These are phyloP conservation scores for Dromiciops gliroides DNA, from an alignment of 2,113 vertebrate species.

Conservation along the genomic window DNA sequence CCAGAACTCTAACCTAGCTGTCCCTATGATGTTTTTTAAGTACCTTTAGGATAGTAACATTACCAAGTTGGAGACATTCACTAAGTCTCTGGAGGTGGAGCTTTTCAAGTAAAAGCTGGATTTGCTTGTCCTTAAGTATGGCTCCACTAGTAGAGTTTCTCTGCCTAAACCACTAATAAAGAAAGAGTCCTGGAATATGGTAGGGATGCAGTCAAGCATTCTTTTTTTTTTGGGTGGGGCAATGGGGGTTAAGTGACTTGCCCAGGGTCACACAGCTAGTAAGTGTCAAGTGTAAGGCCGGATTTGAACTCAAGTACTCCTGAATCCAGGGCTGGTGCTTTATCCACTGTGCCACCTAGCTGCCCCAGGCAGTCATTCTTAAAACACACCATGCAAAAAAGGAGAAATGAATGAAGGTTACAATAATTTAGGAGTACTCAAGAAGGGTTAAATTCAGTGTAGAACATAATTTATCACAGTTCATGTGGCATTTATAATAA, in stretches of 20 bases:
- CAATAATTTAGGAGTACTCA: neutral
- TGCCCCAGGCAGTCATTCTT: neutral
- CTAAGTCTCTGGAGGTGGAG: neutral
- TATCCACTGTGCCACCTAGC: too few relatives aligned
- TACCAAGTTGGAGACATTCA: neutral
- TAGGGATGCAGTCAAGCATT: neutral
- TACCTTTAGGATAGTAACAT: conserved; percentile 4
- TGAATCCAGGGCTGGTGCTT: too few relatives aligned
- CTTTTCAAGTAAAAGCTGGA: neutral
- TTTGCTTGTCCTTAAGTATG: neutral
- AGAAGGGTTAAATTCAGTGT: neutral
- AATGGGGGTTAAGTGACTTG: too few relatives aligned
- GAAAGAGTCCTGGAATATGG: neutral
- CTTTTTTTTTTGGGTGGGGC: too few relatives aligned
- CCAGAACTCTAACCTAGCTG: neutral
- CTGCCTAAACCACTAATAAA: neutral
- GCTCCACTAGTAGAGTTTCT: neutral
- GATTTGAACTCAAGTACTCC: too few relatives aligned
- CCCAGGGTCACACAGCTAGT: too few relatives aligned
- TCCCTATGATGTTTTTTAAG: neutral
- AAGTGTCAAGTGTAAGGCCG: too few relatives aligned
- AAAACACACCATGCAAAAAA: neutral
- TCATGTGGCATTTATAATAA: neutral
- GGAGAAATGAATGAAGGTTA: neutral
- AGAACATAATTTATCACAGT: neutral